These are phyloP conservation scores for Petrosia ficiformis DNA, from an alignment of 37 sponge, comb jelly and placozoan species.

Conservation along the genomic window DNA sequence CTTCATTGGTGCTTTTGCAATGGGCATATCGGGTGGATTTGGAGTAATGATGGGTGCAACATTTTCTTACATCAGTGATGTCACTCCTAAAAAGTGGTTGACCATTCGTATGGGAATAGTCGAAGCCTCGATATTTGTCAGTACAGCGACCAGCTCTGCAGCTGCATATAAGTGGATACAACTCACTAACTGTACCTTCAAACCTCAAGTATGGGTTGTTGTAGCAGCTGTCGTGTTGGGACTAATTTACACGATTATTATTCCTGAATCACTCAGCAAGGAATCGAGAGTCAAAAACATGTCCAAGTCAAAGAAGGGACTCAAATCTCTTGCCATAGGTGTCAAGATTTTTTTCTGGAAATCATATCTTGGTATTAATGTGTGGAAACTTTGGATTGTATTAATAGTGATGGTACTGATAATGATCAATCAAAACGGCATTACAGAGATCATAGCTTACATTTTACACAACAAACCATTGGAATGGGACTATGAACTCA, in stretches of 20 bases:
- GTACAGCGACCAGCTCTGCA: neutral
- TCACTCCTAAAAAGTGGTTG: slow-evolving; percentile 24
- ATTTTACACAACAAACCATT: slow-evolving; percentile 40
- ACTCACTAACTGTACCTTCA: slow-evolving; percentile 30
- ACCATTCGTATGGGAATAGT: slow-evolving; percentile 47
- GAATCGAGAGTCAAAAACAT: neutral
- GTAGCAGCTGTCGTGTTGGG: slow-evolving; percentile 1
- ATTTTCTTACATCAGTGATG: slow-evolving; percentile 49
- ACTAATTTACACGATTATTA: slow-evolving; percentile 30
- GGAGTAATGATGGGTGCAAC: slow-evolving; percentile 27
- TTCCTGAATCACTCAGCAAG: slow-evolving; percentile 36
- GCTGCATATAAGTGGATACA: slow-evolving; percentile 27
- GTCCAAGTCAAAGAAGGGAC: neutral
- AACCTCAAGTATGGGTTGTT: slow-evolving; percentile 8
- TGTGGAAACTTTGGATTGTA: slow-evolving; percentile 45
- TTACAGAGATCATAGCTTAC: neutral
- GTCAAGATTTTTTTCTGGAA: slow-evolving; percentile 37
- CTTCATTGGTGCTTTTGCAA: neutral
- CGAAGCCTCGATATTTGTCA: slow-evolving; percentile 28
- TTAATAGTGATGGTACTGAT: neutral
- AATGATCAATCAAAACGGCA: slow-evolving; percentile 16
- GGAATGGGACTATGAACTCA: slow-evolving; percentile 27
- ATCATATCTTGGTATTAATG: neutral
- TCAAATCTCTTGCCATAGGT: slow-evolving; percentile 10
- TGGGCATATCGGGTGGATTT: slow-evolving; percentile 38